Evolutionary conservation across 2,888 invertebrate species (phyloP), one percentile per base, ranked within the genome.

Genomic region (Xestoiulus laeticollis): DNA sequence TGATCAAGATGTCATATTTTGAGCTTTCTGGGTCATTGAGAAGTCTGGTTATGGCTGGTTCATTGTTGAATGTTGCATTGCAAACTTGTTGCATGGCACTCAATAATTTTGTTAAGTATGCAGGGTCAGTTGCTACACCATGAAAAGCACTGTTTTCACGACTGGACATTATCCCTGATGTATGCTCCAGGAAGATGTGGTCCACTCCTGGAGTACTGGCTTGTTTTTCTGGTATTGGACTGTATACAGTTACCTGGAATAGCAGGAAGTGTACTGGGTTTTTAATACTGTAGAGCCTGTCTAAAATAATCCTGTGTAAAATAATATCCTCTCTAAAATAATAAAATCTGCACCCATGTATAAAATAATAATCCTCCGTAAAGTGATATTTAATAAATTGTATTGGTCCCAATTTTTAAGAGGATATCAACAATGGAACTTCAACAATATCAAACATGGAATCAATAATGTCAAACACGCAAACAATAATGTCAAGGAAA

Each of bases 1-100:
- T 85, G 44, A 85, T 30, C 53, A 87, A 43, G 16, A 87, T 16
- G 78, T 87, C 87, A 30, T 32, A 87, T 10, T 87, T 32, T 19
- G 33, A 30, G 16, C 38, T 26, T 43, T 82, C 32, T 0, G 87
- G 85, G 48, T 87, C 85, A 3, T n/a, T 59, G 59, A 59, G 14
- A n/a, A 59, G n/a, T 19, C n/a, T 19, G n/a, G 59, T 16, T 59
- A 68, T 68, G 68, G 26, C 22, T 0, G 68, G 22, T 68, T 68
- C 68, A 10, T 68, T 68, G n/a, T 22, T 26, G 38, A 83, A 87
- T 3, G 87, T 83, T 1, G 22, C 38, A 4, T 38, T 33, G n/a
- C 82, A 38, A 10, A 85, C 43, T n/a, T 85, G 43, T 12, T 85
- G 32, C 26, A 85, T 2, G 6, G 32, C 26, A 26, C 59, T 48